phyloP scores from a whole-genome alignment of 1,140 invertebrate genomes.

The Dendroctonus ponderosae region DNA sequence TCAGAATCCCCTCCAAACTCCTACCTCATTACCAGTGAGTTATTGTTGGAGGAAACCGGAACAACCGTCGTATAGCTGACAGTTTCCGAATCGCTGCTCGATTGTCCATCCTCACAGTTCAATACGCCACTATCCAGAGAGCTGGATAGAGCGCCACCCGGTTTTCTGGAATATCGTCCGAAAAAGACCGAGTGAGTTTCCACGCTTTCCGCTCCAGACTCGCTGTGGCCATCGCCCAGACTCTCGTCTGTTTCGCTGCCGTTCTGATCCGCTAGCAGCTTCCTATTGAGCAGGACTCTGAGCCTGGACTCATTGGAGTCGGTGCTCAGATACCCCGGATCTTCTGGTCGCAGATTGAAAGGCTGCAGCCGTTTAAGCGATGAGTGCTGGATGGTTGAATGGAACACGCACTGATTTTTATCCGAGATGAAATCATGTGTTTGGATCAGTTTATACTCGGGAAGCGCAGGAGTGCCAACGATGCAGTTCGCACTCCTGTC shows the following conservation, averaged over 20 bases:
- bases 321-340: constrained; percentile 75
- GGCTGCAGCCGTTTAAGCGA: constrained; percentile 7
- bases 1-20: not conserved
- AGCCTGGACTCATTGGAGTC: constrained; percentile 62
- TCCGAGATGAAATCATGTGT: constrained; percentile 28
- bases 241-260: constrained; percentile 71
- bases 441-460: constrained; percentile 29
- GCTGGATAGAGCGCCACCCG: constrained; percentile 9
- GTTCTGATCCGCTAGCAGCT: constrained; percentile 44
- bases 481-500: constrained; percentile 56
- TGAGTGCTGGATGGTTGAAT: constrained; percentile 2
- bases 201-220: constrained; percentile 80
- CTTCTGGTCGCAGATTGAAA: constrained; percentile 52
- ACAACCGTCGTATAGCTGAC: constrained; percentile 56
- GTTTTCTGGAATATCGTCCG: constrained; percentile 58
- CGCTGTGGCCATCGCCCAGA: constrained; percentile 70
- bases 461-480: constrained; percentile 43
- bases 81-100: constrained; percentile 53
- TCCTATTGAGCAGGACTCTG: not conserved
- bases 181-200: constrained; percentile 82
- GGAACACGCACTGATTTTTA: constrained; percentile 30
- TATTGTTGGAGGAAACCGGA: constrained; percentile 22
- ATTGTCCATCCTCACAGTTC: constrained; percentile 22
- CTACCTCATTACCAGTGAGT: constrained; percentile 10
- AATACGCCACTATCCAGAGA: constrained; percentile 37